Percentiles rank a stretch among this genome's conserved stretches.
Conservation (phyloP, 2,888 invertebrate genomes). For the Linnaemya vulpina region DNA sequence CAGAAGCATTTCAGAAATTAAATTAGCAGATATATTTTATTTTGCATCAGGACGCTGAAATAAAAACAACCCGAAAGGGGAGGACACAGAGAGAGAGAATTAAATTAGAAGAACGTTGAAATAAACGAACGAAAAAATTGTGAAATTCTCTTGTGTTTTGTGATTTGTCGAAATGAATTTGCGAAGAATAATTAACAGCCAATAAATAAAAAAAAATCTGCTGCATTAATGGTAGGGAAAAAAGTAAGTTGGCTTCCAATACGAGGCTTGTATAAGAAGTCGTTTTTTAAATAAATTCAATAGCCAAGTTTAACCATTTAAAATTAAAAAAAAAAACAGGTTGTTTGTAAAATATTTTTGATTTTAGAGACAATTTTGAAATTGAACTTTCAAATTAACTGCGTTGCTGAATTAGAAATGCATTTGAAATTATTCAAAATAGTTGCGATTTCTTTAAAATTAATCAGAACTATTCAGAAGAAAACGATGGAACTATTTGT, state of each 20-base stretch:
- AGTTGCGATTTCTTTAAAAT: too few relatives aligned
- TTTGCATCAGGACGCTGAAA: slow-evolving; percentile 29
- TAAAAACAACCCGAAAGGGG: background rate
- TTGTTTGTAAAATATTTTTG: too few relatives aligned
- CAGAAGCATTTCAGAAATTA: slow-evolving; percentile 47
- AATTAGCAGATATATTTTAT: slow-evolving; percentile 38
- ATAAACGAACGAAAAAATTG: slow-evolving; percentile 24
- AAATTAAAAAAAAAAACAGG: too few relatives aligned
- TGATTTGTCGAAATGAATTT: slow-evolving; percentile 53
- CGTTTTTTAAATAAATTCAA: too few relatives aligned
- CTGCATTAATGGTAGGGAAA: slow-evolving; percentile 19
- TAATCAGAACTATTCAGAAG: too few relatives aligned
- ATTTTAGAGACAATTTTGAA: too few relatives aligned
- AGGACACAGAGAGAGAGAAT: background rate
- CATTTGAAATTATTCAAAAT: too few relatives aligned
- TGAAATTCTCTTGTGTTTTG: slow-evolving; percentile 45
- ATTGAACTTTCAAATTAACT: too few relatives aligned
- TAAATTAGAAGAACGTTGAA: slow-evolving; percentile 21
- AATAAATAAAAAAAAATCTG: slow-evolving; percentile 49
- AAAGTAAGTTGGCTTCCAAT: background rate
- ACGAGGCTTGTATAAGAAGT: too few relatives aligned
- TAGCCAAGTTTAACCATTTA: too few relatives aligned
- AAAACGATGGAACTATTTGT: too few relatives aligned
- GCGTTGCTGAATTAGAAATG: too few relatives aligned
- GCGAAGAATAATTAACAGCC: slow-evolving; percentile 57